Base-by-base conservation (phyloP, 1,140 invertebrate species). In the Drosophila watanabei region DNA sequence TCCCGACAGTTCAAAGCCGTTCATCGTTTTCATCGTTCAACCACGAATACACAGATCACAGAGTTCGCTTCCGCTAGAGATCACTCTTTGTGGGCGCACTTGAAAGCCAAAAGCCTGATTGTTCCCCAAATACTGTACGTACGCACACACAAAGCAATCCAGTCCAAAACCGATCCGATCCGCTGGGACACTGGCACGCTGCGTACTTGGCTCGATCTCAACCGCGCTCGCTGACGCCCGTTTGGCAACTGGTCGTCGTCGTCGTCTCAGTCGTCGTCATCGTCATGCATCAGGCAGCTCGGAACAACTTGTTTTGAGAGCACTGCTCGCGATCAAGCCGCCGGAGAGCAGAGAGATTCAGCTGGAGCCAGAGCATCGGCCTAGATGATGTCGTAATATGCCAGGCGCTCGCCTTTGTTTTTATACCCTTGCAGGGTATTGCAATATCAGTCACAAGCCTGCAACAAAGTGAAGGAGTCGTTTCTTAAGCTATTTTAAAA, bases 141-240 rank as follows among this genome's bases (percentile, higher is more conserved):
- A 69, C 64, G 30, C 69, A 75, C 33, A 72, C 69, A 72, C 56
- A 75, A 51, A 75, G 66, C 69, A 59, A 73, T 60, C 52, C 65
- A 68, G 62, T 51, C 66, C 32, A 24, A 24, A 48, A 13, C 65
- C 51, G 33, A 59, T 35, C 52, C 52, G 51, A 59, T 35, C 52
- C 52, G 51, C 49, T 35, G 41, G 37, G 30, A 54, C 30, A 39
- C 48, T 35, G 49, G 18, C 24, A 18, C 43, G 30, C 20, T 18
- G 69, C 65, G 68, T 72, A 61, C 56, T 75, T 73, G 69, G 54
- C 71, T 52, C n/a, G 49, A 78, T 65, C 68, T 60, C 54, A 72
- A 82, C 86, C 82, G 66, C 70, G 68, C 81, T 56, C 86, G 66
- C 66, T 82, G 79, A 81, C 85, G 85, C 75, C 89, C 81, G 86